Evolutionary conservation across 2,113 vertebrate genomes (phyloP), one percentile per base, ranked within the genome.

Genomic region (Podocnemis expansa): DNA sequence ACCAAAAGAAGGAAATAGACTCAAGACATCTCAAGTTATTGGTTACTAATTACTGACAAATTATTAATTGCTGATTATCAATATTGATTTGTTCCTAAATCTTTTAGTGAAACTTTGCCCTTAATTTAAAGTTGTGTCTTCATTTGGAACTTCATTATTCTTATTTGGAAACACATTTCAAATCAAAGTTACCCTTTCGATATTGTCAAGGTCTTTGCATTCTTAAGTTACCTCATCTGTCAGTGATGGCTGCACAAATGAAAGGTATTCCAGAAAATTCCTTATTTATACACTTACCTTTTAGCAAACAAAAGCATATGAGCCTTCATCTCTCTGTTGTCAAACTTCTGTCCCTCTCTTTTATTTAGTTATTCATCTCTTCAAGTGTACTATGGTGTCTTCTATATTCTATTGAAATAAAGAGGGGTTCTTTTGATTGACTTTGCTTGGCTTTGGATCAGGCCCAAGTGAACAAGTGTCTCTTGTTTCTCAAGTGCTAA

Each of bases 81-180:
- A 60, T 34, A 29, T 29, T 29, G 14, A 6, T 22, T 82, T 8
- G 25, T 38, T 38, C 19, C 0, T 25, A n/a, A 79, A 4, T 8
- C 1, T 43, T 43, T 82, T n/a, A 43, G 0, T 0, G 49, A 81
- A 38, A 38, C 10, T 54, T 54, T 12, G 38, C 25, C 34, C 51
- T 41, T 54, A 60, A 51, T 2, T 14, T 70, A 70, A 21, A 19
- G 8, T 34, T 10, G 43, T 3, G 47, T 5, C 1, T 88, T 41
- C 52, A 25, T 91, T 58, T 75, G 12, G 0, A 90, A 78, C 1
- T 55, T 80, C 2, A 47, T 73, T 47, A 17, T 2, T 84, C 80
- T 89, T 70, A n/a, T 34, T 79, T 2, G 29, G 78, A 17, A 78
- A 12, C 16, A 9, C 2, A 43, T 80, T 41, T 16, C n/a, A 55